Evolutionary conservation across 1,140 invertebrate species (phyloP).

Genomic region (Wiebesia pumilae): DNA sequence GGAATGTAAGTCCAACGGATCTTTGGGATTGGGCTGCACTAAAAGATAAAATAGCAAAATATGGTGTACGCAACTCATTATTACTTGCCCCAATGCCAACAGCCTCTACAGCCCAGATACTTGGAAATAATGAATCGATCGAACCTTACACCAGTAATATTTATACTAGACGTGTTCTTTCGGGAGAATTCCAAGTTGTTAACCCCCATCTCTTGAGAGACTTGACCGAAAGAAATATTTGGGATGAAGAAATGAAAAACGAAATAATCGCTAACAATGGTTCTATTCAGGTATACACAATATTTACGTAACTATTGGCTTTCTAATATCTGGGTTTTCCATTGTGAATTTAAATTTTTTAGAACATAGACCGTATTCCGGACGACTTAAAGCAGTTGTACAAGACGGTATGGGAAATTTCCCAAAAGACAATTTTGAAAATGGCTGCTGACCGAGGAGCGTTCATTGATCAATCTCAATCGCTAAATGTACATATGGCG

Average conservation of each 20-base stretch:
- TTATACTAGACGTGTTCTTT: constrained; percentile 94
- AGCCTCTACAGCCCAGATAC: constrained; percentile 98
- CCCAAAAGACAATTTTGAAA: constrained; percentile 94
- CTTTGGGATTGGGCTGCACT: constrained; percentile 93
- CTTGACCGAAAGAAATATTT: constrained; percentile 91
- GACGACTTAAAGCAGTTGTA: constrained; percentile 93
- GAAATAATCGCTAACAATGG: constrained; percentile 93
- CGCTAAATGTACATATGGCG: constrained; percentile 96
- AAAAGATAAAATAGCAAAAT: constrained; percentile 90
- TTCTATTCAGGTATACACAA: constrained; percentile 84
- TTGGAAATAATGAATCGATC: constrained; percentile 99
- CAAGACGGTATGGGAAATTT: constrained; percentile 99
- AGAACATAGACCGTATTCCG: constrained; percentile 92
- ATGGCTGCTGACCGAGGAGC: constrained; percentile 99
- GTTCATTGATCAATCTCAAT: constrained; percentile 99
- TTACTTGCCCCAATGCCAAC: constrained; percentile 99
- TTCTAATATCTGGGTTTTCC: not conserved
- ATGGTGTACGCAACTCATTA: constrained; percentile 96
- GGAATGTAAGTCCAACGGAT: constrained; percentile 91
- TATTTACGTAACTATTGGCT: not conserved
- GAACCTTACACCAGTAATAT: constrained; percentile 99
- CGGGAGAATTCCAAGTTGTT: constrained; percentile 93
- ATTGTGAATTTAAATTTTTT: constrained; percentile 53
- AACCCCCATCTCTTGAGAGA: constrained; percentile 97
- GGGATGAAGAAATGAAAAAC: constrained; percentile 98